Conservation (phyloP, 2,113 vertebrate species). For the Malurus elegans region DNA sequence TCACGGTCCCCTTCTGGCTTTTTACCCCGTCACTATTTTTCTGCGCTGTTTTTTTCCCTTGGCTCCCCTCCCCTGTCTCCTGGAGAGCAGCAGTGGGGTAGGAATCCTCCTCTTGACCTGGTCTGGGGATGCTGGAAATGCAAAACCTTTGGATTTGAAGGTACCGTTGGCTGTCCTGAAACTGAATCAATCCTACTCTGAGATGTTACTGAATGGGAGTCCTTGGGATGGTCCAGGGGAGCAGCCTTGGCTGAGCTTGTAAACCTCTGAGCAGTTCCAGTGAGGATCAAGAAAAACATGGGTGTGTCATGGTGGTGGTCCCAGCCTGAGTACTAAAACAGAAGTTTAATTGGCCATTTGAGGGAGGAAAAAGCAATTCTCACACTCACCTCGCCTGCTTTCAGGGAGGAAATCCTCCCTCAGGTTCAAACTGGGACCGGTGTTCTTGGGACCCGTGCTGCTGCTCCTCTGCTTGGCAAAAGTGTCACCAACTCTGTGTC, state of each 20-base stretch:
- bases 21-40: neutral
- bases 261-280: accelerated
- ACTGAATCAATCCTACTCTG: neutral
- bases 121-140: neutral
- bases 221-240: neutral
- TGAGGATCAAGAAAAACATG: accelerated
- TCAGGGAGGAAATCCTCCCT: neutral
- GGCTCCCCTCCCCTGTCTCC: neutral
- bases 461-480: neutral
- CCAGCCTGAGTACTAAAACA: neutral
- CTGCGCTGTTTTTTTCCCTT: neutral
- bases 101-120: neutral
- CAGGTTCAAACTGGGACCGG: accelerated
- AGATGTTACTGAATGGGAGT: neutral
- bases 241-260: neutral
- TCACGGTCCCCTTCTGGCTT: neutral
- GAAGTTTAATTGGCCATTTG: neutral
- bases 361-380: neutral
- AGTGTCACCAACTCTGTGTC: neutral
- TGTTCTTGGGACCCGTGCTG: neutral
- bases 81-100: neutral
- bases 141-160: neutral
- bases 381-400: neutral
- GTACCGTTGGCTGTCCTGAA: accelerated
- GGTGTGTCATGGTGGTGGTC: neutral